Evolutionary conservation across 2,113 vertebrate genomes (phyloP), one percentile per base, ranked within the genome.

Genomic region (Melierax canorus): DNA sequence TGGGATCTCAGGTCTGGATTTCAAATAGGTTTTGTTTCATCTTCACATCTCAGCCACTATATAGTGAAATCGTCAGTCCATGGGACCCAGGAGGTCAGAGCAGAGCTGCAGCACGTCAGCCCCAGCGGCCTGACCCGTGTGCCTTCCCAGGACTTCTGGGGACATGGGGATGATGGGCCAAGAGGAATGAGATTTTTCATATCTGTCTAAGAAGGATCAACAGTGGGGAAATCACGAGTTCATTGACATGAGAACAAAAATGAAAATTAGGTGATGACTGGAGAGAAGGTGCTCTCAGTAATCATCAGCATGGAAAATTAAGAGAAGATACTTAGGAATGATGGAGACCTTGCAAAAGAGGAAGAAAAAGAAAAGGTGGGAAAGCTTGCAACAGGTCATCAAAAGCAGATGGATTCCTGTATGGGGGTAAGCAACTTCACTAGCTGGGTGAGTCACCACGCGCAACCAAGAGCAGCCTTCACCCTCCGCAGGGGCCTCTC

Each of bases 11-110:
- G 21, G n/a, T n/a, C 69, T 66, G 62, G 45, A 38, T 81, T 79
- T 86, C 48, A 78, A 51, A 69, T 11, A 29, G 51, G 9, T 39
- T 94, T 86, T 56, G 26, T 56, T 94, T 64, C 30, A 21, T n/a
- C 68, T 36, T 64, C 63, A 48, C n/a, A 13, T 59, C 53, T 73
- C 51, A 48, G 56, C 23, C 30, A 12, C 45, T 24, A 14, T 6
- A 0, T 3, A 83, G 32, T 46, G 60, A 69, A 76, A 64, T 39
- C 3, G 0, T 3, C 27, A 5, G 34, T 7, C 36, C 26, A 3
- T 11, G 15, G 58, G n/a, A 43, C 67, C 12, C 32, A 11, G 39
- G 30, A 72, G 85, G 7, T 66, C 38, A 92, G 26, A 58, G 50
- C 8, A 34, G 58, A 67, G 16, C 39, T 82, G 45, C 71, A 66